Evolutionary conservation across 2,113 vertebrate species (phyloP), one percentile per base, ranked within the genome.

Genomic region (Cochlearius cochlearius): DNA sequence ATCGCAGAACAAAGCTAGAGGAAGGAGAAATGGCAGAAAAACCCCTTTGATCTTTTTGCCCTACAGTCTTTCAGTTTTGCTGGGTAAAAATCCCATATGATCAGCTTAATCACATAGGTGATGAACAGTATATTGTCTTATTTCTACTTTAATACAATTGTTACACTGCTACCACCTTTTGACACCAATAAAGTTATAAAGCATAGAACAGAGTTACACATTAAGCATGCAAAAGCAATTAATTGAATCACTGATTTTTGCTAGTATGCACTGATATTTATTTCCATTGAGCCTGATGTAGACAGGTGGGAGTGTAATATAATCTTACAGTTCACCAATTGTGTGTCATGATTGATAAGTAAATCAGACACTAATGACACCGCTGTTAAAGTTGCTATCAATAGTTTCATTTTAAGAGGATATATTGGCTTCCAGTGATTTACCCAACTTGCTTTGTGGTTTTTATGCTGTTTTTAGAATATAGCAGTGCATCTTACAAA

Each of bases 1-100:
- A 94, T 99, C 99, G 25, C 99, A 99, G 97, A 99, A 99, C 34
- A 99, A 93, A 67, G 99, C 99, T 99, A 94, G 14, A 94, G 45
- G 41, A 78, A 76, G 38, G 43, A 45, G 64, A 56, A 81, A 89
- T 41, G 12, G 12, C 86, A 78, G 52, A 64, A 92, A 62, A 77
- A 67, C 19, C 21, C 18, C 21, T 84, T 66, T 88, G n/a, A 78
- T 52, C 15, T 47, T 73, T 80, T 76, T 90, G 26, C 38, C 88
- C 20, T 45, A 11, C 41, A 45, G 20, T 45, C 36, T 58, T 75
- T 43, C 30, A 47, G 5, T 53, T 95, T 80, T 88, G 10, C 32
- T 86, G 18, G 8, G 19, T 86, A 63, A 71, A 94, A 84, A 62
- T 63, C 26, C 7, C n/a, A 0, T 55, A 26, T 32, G 11, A 58